phyloP scores from a whole-genome alignment of 2,797 vertebrate species.

The Lycodopsis pacificus region DNA sequence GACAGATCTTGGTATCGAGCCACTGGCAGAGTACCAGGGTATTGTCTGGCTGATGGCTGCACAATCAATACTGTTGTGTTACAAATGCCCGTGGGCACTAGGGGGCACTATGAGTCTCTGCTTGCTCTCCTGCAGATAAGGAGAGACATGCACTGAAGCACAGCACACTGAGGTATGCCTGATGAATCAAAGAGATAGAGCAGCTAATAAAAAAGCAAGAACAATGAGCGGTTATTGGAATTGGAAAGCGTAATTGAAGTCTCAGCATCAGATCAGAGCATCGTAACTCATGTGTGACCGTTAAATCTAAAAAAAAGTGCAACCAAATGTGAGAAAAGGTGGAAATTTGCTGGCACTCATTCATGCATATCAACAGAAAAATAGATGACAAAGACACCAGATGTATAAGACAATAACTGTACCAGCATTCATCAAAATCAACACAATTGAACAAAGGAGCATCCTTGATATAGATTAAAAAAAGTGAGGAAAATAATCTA shows the following conservation, averaged over 20 bases:
- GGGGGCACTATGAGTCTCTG: constrained; percentile 85
- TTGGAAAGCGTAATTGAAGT: constrained; percentile 66
- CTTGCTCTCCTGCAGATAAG: constrained; percentile 33
- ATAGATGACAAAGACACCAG: constrained; percentile 47
- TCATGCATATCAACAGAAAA: constrained; percentile 58
- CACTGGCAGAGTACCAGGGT: constrained; percentile 80
- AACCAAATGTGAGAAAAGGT: constrained; percentile 48
- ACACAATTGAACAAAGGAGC: constrained; percentile 50
- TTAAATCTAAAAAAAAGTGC: constrained; percentile 50
- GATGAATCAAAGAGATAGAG: constrained; percentile 71
- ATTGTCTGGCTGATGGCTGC: constrained; percentile 77
- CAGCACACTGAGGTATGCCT: constrained; percentile 50
- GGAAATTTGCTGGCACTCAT: constrained; percentile 40
- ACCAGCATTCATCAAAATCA: constrained; percentile 46
- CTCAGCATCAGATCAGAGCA: constrained; percentile 53
- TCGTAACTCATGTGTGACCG: constrained; percentile 39
- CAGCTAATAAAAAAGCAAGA: constrained; percentile 67
- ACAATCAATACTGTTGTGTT: constrained; percentile 71
- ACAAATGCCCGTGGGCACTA: constrained; percentile 51
- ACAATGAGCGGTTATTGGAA: constrained; percentile 74
- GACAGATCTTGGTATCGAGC: constrained; percentile 82
- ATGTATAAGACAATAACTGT: constrained; percentile 56
- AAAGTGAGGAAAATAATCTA: constrained; percentile 34
- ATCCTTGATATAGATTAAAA: constrained; percentile 36
- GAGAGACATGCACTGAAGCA: constrained; percentile 59